Percentiles rank a stretch among this genome's conserved stretches.
These are phyloP conservation scores for Anoura caudifer DNA, from an alignment of 2,113 vertebrate species.

Conservation along the genomic window DNA sequence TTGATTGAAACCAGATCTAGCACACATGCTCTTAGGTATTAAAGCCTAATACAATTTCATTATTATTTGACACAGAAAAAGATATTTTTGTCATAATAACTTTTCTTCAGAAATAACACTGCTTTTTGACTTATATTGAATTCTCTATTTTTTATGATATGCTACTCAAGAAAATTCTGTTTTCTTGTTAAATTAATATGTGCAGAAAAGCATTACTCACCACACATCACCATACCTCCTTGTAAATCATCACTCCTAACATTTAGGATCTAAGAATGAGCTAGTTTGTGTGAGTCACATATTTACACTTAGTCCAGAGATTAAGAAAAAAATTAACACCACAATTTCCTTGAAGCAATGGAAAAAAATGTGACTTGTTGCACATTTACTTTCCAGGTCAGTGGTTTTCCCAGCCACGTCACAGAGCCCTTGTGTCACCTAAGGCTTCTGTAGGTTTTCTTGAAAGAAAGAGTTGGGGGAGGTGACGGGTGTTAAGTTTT, in stretches of 20 bases:
- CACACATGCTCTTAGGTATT: background rate
- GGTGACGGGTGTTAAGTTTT: background rate
- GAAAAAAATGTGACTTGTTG: constrained; percentile 56
- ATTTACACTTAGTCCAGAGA: constrained; percentile 65
- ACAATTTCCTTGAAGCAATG: constrained; percentile 54
- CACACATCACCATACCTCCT: constrained; percentile 28
- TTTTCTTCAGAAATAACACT: constrained; percentile 30
- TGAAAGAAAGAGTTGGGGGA: background rate
- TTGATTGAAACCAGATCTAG: background rate
- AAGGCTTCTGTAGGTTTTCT: background rate
- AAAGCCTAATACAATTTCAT: constrained; percentile 22
- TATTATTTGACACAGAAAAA: background rate
- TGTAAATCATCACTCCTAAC: constrained; percentile 36
- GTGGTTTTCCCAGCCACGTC: constrained; percentile 54
- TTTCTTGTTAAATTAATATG: constrained; percentile 54
- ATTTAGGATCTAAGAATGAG: constrained; percentile 64
- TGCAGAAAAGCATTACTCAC: constrained; percentile 35
- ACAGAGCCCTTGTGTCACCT: background rate
- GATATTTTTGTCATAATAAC: background rate
- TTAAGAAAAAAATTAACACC: constrained; percentile 59
- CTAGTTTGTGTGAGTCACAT: constrained; percentile 74
- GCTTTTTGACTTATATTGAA: background rate
- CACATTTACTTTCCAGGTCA: constrained; percentile 47
- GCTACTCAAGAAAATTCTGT: background rate
- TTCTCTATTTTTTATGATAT: background rate